Evolutionary conservation across 2,113 vertebrate genomes (phyloP).

Genomic region (Taxidea taxus): DNA sequence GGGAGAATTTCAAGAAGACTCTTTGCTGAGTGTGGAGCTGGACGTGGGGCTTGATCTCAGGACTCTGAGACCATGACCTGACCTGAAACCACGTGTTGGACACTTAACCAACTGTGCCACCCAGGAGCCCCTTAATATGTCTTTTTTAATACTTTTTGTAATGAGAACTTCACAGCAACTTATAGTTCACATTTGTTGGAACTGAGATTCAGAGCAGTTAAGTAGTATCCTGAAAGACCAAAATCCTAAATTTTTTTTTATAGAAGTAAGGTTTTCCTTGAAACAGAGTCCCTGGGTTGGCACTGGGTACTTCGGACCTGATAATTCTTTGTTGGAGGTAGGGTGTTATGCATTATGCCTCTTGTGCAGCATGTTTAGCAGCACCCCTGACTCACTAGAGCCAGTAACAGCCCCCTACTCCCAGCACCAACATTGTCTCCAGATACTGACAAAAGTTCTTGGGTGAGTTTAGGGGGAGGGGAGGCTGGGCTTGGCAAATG

Average conservation of each 20-base stretch:
- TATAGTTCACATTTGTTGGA: neutral
- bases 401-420: fast-evolving
- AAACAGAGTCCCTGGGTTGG: neutral
- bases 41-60: neutral
- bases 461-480: fast-evolving
- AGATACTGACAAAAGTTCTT: neutral
- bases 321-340: neutral
- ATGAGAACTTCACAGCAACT: neutral
- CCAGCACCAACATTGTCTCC: neutral
- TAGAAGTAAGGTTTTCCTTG: neutral
- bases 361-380: neutral
- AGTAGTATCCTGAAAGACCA: neutral
- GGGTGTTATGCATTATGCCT: fast-evolving
- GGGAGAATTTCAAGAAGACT: neutral
- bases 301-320: neutral
- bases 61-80: neutral
- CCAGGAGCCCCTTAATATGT: neutral
- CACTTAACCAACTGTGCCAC: fast-evolving
- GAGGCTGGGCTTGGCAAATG: neutral
- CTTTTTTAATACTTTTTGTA: neutral
- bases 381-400: neutral
- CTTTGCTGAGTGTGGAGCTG: neutral
- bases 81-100: neutral
- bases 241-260: neutral
- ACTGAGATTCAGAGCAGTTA: neutral